Conservation (phyloP, 2,797 vertebrate species). For the Florisuga fusca region DNA sequence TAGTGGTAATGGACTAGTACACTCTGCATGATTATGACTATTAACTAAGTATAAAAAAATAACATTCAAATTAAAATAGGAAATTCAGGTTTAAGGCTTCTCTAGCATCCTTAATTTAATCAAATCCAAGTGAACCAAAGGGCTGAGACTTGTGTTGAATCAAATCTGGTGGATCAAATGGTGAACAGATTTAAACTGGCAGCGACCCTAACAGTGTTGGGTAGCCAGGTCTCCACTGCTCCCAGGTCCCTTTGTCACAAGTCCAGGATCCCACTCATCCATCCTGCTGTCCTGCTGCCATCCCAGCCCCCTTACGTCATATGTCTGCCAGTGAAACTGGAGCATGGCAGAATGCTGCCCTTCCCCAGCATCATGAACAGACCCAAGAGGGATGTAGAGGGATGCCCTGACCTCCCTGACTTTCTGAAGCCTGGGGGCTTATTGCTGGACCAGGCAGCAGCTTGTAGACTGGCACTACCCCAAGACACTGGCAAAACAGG, state of each 20-base stretch:
- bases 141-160: slow-evolving; percentile 29
- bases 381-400: background rate
- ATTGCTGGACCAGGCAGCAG: background rate
- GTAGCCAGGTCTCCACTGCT: background rate
- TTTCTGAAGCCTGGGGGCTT: background rate
- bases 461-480: background rate
- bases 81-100: slow-evolving; percentile 70
- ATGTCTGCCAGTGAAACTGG: background rate
- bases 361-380: background rate
- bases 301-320: no score
- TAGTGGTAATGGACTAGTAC: slow-evolving; percentile 66
- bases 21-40: slow-evolving; percentile 72
- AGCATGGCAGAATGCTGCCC: background rate
- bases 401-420: rapidly evolving
- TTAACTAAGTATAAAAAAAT: slow-evolving; percentile 68
- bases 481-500: background rate
- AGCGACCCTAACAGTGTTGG: background rate
- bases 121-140: slow-evolving; percentile 53
- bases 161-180: background rate
- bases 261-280: background rate
- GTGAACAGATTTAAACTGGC: background rate
- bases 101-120: slow-evolving; percentile 58
- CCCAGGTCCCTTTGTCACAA: background rate
- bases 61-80: slow-evolving; percentile 68
- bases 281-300: background rate